Base-by-base conservation (phyloP, 2,113 vertebrate genomes). In the Xiphophorus couchianus region DNA sequence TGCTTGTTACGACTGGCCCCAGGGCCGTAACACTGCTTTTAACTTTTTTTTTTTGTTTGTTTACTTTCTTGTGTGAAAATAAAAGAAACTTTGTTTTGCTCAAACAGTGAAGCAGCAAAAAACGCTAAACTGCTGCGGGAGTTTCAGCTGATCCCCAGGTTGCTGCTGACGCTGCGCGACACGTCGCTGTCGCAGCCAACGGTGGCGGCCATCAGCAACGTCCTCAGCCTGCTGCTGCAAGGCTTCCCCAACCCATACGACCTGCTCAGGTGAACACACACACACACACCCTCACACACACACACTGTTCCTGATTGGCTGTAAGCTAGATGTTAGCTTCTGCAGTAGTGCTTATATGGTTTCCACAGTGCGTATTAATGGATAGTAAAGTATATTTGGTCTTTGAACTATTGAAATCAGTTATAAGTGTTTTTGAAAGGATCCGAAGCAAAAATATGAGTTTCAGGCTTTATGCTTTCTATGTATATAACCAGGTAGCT, bases 121-220 rank as follows among this genome's bases (percentile, higher is more conserved):
- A 99, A 99, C 1, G 96, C 95, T 3, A 98, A 97, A 80, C 91
- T 99, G 48, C 96, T 99, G 95, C 91, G 97, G 33, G 98, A 99
- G 84, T 98, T 99, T 75, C 97, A 99, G 71, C 94, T 99, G 73
- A 97, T 99, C 82, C 97, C 98, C 61, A 94, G 96, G 70, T 90
- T 99, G 78, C 94, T 99, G 74, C 86, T 99, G 89, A 99, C 97
- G 13, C 95, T 99, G 63, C 94, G 97, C 81, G 97, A 99, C 89
- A 94, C 93, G 77, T 96, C 97, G 13, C 92, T 99, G 80, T 98
- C 98, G 63, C 98, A 98, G 82, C 96, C 96, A 8, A 99, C 98
- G 0, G 96, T 98, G 1, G 94, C 94, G 60, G 97, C 97, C 0
- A 97, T 99, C 74, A 96, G 97, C 90, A 97, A 96, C 0, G 98